These are phyloP conservation scores for Gnathonemus echidnorhynchus DNA, from an alignment of 2,113 vertebrate genomes.

Conservation along the genomic window DNA sequence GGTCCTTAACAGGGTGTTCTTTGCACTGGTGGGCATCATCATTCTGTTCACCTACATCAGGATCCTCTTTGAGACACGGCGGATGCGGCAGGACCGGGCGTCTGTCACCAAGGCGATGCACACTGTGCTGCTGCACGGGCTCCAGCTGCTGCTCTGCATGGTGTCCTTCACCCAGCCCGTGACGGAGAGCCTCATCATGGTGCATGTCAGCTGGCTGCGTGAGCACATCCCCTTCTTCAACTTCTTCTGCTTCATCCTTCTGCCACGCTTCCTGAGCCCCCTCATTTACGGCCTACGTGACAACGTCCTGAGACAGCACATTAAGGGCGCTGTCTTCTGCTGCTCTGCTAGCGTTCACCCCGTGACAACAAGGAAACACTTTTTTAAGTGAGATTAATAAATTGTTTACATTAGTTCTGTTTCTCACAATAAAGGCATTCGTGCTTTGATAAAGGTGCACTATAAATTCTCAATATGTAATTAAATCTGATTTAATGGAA, in stretches of 20 bases:
- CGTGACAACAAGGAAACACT: background rate
- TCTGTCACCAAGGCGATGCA: constrained; percentile 55
- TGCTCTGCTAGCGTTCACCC: background rate
- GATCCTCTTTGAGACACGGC: constrained; percentile 56
- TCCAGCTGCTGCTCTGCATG: constrained; percentile 58
- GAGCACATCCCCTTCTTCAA: constrained; percentile 48
- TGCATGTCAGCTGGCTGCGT: constrained; percentile 18
- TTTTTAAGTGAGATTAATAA: background rate
- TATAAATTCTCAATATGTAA: background rate
- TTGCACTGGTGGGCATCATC: constrained; percentile 44
- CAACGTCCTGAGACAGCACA: constrained; percentile 41
- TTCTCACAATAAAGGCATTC: background rate
- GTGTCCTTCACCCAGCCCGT: constrained; percentile 51
- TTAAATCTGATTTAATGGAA: background rate
- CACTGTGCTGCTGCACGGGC: constrained; percentile 58
- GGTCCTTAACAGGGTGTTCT: constrained; percentile 43
- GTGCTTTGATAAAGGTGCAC: background rate
- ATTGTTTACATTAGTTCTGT: no score
- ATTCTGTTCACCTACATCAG: constrained; percentile 61
- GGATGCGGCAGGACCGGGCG: constrained; percentile 45
- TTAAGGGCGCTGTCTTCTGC: constrained; percentile 31
- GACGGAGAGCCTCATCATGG: constrained; percentile 35
- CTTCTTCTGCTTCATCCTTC: constrained; percentile 54
- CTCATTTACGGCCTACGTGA: constrained; percentile 63
- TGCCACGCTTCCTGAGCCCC: constrained; percentile 58